A percentile compares a stretch with the other conserved stretches of the same genome.
Evolutionary conservation across 2,797 vertebrate species (phyloP).

Genomic region (Cephalopachus bancanus): DNA sequence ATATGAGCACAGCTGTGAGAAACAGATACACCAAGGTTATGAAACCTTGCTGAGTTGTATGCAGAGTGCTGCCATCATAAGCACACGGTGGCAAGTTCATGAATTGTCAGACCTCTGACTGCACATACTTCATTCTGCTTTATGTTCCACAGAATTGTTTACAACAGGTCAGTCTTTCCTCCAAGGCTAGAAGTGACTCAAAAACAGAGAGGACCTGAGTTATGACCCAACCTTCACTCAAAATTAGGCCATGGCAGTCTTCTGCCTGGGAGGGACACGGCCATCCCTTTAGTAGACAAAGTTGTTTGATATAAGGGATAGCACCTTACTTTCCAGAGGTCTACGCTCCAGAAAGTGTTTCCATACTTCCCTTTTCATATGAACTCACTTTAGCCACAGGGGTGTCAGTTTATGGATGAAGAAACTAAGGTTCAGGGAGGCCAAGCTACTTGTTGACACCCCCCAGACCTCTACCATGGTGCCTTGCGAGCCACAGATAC

Average conservation of each 20-base stretch:
- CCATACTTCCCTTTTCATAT: background rate
- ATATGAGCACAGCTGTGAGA: too few species aligned
- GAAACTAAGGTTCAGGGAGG: background rate
- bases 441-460: background rate
- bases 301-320: background rate
- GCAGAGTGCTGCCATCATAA: too few species aligned
- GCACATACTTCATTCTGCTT: constrained; percentile 42
- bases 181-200: background rate
- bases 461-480: background rate
- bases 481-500: background rate
- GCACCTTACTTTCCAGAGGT: background rate
- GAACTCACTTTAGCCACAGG: background rate
- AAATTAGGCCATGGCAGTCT: background rate
- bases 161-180: constrained; percentile 23
- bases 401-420: background rate
- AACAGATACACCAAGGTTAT: too few species aligned
- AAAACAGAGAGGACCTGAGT: background rate
- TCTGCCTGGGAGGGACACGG: background rate
- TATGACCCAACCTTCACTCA: background rate
- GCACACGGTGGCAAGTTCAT: too few species aligned
- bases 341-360: background rate
- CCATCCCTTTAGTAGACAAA: background rate
- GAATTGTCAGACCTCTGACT: too few species aligned
- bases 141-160: constrained; percentile 61
- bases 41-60: too few species aligned